phyloP scores from a whole-genome alignment of 1,140 invertebrate species.

The Neodiprion virginianus region DNA sequence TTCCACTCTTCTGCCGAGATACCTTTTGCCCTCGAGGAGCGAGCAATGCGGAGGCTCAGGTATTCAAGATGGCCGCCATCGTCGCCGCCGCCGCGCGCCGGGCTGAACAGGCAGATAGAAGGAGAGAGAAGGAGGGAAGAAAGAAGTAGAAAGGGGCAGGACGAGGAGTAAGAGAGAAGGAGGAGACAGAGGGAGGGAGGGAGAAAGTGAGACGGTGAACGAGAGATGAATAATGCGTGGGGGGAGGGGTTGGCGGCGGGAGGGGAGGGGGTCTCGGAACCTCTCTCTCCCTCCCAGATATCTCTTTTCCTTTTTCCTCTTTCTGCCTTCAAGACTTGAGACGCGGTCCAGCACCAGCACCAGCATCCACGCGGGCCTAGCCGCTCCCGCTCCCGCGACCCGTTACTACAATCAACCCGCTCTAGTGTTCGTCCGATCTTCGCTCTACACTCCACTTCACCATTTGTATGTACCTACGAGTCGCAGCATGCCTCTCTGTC shows the following conservation, averaged over 20 bases:
- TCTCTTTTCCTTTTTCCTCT: conserved; percentile 13
- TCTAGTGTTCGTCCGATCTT: conserved; percentile 4
- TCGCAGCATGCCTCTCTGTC: background rate
- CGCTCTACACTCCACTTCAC: conserved; percentile 1
- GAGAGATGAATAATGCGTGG: conserved; percentile 26
- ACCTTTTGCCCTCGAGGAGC: conserved; percentile 64
- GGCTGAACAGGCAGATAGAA: conserved; percentile 11
- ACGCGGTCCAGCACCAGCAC: conserved; percentile 13
- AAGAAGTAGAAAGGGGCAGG: conserved; percentile 20
- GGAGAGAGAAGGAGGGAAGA: background rate
- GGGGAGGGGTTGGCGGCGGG: background rate
- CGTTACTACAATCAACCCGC: conserved; percentile 17
- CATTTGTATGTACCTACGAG: background rate
- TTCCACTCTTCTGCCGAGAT: conserved; percentile 49
- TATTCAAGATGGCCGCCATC: conserved; percentile 61
- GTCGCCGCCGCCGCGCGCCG: conserved; percentile 10
- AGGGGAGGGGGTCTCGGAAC: conserved; percentile 5
- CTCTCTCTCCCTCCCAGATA: background rate
- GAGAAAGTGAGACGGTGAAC: conserved; percentile 26
- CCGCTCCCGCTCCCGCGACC: conserved; percentile 19
- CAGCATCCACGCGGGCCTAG: conserved; percentile 2
- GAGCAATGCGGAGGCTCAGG: conserved; percentile 63
- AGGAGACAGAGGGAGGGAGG: conserved; percentile 20
- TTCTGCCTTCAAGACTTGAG: conserved; percentile 4
- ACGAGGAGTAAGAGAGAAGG: conserved; percentile 31